Percentiles rank a stretch among this genome's conserved stretches.
Evolutionary conservation across 1,140 invertebrate species (phyloP).

Genomic region (Hylyphantes graminicola): DNA sequence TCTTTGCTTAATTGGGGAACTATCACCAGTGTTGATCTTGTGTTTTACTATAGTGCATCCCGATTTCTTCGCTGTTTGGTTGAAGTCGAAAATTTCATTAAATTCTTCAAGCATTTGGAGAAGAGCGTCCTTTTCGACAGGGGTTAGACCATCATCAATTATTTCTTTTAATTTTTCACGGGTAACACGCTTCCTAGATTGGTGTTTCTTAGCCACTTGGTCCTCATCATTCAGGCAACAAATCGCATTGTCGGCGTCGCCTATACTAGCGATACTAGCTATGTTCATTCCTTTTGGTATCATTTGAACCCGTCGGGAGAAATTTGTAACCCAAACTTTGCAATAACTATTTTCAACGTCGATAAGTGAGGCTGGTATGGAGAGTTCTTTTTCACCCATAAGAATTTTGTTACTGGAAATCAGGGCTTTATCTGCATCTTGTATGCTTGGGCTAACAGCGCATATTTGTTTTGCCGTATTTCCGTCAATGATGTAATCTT

Average conservation of each 20-base stretch:
- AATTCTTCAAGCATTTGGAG: slow-evolving; percentile 12
- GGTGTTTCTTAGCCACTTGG: too few species aligned
- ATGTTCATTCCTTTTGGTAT: slow-evolving; percentile 15
- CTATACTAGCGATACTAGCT: background rate
- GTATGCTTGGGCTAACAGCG: background rate
- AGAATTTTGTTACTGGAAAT: slow-evolving; percentile 68
- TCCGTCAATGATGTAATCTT: background rate
- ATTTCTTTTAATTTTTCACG: slow-evolving; percentile 54
- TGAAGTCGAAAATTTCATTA: too few species aligned
- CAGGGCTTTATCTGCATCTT: slow-evolving; percentile 20
- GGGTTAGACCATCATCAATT: background rate
- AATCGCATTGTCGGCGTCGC: slow-evolving; percentile 62
- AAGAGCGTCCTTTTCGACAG: background rate
- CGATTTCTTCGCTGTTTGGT: too few species aligned
- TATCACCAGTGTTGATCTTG: too few species aligned
- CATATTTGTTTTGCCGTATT: background rate
- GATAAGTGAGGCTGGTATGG: slow-evolving; percentile 2
- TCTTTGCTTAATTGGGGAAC: too few species aligned
- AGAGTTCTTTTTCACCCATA: background rate
- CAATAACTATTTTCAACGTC: background rate
- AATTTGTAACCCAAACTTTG: slow-evolving; percentile 15
- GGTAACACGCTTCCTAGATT: background rate
- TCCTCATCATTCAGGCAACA: too few species aligned
- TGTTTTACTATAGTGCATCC: too few species aligned
- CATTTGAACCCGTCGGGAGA: background rate